These are phyloP conservation scores for Aphis craccivora DNA, from an alignment of 1,140 invertebrate species.

Conservation along the genomic window DNA sequence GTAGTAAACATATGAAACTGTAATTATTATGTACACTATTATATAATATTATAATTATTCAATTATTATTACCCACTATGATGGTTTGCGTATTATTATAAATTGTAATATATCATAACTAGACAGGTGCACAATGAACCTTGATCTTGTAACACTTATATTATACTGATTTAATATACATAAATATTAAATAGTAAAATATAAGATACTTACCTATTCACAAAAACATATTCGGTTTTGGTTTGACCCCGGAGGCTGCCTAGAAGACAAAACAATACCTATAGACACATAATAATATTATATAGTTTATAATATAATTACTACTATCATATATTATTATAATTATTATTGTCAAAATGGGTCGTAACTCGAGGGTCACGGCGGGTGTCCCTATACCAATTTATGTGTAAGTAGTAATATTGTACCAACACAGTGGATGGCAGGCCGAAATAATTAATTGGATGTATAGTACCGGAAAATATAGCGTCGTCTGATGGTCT, in stretches of 20 bases:
- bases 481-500: not conserved
- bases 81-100: not conserved
- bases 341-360: not conserved
- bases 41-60: too few relatives aligned
- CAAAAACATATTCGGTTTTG: not conserved
- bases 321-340: not conserved
- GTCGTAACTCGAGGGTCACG: not conserved
- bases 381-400: not conserved
- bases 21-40: too few relatives aligned
- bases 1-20: too few relatives aligned
- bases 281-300: not conserved
- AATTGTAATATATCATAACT: not conserved
- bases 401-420: not conserved
- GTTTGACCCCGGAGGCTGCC: not conserved
- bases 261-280: not conserved
- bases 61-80: not conserved
- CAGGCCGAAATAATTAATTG: not conserved
- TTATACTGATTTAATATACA: not conserved
- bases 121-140: not conserved
- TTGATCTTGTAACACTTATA: not conserved
- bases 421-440: not conserved
- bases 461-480: conserved; percentile 5
- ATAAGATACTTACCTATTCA: not conserved
- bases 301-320: not conserved
- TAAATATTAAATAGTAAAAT: not conserved